Evolutionary conservation across 2,113 vertebrate species (phyloP).

Genomic region (Sporophila hypoxantha): DNA sequence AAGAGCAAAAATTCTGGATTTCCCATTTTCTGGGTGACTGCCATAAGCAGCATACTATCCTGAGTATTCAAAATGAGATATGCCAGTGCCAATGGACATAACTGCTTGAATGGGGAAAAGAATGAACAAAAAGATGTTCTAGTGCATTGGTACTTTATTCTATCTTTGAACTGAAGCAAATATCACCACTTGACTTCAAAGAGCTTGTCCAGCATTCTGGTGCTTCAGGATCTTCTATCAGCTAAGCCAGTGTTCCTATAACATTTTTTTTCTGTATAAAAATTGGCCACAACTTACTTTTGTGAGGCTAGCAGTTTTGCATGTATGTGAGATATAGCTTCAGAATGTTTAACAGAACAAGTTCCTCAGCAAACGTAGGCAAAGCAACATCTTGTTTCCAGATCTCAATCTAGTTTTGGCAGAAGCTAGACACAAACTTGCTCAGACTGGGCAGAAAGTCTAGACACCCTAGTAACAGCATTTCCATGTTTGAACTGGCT

Average conservation of each 20-base stretch:
- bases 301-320: not conserved
- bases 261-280: not conserved
- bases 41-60: not conserved
- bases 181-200: not conserved
- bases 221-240: not conserved
- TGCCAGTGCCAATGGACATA: not conserved
- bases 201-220: not conserved
- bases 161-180: not conserved
- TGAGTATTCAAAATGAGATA: not conserved
- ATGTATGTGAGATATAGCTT: not conserved
- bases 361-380: constrained; percentile 20
- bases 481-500: constrained; percentile 8
- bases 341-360: constrained; percentile 9
- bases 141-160: not conserved
- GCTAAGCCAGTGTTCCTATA: not conserved
- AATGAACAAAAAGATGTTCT: not conserved
- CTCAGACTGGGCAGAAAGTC: constrained; percentile 32
- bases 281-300: not conserved
- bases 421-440: constrained; percentile 25
- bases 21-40: not conserved
- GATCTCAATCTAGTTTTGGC: constrained; percentile 28
- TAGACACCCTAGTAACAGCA: constrained; percentile 15
- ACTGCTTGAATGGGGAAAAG: not conserved
- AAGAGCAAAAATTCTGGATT: not conserved
- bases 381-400: constrained; percentile 19